These are phyloP conservation scores for Heliconius himera DNA, from an alignment of 1,140 invertebrate genomes.

Conservation along the genomic window DNA sequence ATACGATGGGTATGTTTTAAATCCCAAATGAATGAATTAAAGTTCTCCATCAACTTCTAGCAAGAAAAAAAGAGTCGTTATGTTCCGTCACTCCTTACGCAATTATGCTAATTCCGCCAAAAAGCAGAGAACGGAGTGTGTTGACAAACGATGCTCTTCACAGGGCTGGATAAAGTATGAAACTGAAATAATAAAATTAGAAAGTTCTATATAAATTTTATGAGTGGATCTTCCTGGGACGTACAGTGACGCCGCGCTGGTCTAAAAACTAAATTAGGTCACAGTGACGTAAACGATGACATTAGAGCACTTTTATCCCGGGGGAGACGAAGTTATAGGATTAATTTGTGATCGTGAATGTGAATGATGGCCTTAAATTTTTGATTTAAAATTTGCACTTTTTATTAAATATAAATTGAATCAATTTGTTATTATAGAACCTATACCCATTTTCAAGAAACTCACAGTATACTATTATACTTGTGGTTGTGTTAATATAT, in stretches of 20 bases:
- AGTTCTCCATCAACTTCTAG: too few species aligned
- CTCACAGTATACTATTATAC: too few species aligned
- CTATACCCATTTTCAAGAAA: too few species aligned
- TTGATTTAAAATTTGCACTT: neutral
- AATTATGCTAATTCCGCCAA: too few species aligned
- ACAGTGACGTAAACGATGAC: conserved; percentile 10
- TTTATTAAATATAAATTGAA: neutral
- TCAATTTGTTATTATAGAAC: too few species aligned
- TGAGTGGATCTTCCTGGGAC: neutral
- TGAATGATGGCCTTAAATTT: neutral
- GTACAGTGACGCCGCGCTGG: neutral
- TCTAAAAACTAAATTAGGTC: conserved; percentile 2
- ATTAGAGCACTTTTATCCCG: neutral
- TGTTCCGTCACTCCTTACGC: too few species aligned
- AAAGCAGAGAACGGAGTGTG: neutral
- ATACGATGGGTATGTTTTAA: too few species aligned
- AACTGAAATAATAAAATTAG: too few species aligned
- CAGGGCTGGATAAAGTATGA: too few species aligned
- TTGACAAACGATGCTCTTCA: neutral
- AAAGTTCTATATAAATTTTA: neutral
- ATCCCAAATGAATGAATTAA: too few species aligned
- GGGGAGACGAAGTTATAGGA: neutral
- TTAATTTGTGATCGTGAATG: neutral
- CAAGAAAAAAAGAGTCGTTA: too few species aligned
- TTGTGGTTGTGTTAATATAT: too few species aligned